Evolutionary conservation across 1,140 invertebrate species (phyloP).

Genomic region (Aphidius gifuensis): DNA sequence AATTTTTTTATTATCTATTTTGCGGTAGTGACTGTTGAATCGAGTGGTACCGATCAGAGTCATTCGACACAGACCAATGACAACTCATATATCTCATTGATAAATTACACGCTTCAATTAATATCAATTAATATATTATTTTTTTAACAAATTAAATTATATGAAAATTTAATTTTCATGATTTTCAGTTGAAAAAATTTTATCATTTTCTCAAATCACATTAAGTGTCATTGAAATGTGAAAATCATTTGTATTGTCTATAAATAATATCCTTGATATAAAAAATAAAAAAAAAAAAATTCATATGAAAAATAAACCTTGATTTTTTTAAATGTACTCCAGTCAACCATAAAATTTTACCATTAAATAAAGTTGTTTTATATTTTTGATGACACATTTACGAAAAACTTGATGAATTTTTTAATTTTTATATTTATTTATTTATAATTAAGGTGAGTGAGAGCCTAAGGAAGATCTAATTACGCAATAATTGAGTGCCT

Average conservation of each 20-base stretch:
- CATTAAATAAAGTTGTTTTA: too few relatives aligned
- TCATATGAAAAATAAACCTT: slow-evolving; percentile 8
- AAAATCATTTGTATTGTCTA: slow-evolving; percentile 8
- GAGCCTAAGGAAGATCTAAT: slow-evolving; percentile 19
- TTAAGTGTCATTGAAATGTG: too few relatives aligned
- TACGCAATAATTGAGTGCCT: slow-evolving; percentile 26
- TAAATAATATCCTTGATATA: slow-evolving; percentile 15
- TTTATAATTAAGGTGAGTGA: too few relatives aligned
- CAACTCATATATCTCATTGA: background rate
- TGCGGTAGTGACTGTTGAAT: slow-evolving; percentile 25
- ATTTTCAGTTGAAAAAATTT: too few relatives aligned
- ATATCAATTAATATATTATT: background rate
- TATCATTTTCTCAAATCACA: too few relatives aligned
- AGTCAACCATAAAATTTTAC: too few relatives aligned
- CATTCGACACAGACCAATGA: background rate
- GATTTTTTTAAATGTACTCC: background rate
- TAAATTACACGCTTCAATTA: slow-evolving; percentile 11
- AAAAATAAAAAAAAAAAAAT: slow-evolving; percentile 8
- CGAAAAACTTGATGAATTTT: background rate
- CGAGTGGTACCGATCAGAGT: slow-evolving; percentile 8
- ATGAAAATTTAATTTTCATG: background rate
- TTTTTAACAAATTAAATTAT: background rate
- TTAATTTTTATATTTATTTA: too few relatives aligned
- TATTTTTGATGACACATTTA: too few relatives aligned
- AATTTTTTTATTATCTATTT: slow-evolving; percentile 11